A percentile compares a stretch with the other conserved stretches of the same genome.
Conservation (phyloP, 1,140 invertebrate species). For the Hyles vespertilio region DNA sequence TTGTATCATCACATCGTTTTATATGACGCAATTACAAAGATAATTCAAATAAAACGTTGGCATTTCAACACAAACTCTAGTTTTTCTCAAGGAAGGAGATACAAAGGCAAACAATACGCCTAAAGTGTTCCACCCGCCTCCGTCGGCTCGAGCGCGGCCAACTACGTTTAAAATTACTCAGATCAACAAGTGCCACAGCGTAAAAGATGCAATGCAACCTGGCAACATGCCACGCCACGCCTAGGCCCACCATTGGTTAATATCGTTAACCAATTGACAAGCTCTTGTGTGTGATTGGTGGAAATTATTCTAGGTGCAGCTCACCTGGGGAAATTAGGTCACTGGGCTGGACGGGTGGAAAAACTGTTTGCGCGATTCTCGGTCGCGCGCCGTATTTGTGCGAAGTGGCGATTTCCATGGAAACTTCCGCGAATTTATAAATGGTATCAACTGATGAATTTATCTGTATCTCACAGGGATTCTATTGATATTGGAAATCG, state of each 20-base stretch:
- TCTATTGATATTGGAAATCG: too few relatives aligned
- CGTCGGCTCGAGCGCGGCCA: slow-evolving; percentile 2
- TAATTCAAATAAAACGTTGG: too few relatives aligned
- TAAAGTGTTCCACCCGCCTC: slow-evolving; percentile 9
- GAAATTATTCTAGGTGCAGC: slow-evolving; percentile 40
- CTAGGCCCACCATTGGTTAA: slow-evolving; percentile 74
- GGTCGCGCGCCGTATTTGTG: too few relatives aligned
- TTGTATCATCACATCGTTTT: too few relatives aligned
- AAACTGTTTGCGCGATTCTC: slow-evolving; percentile 1
- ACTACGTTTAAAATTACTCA: slow-evolving; percentile 35
- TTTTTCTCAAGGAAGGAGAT: too few relatives aligned
- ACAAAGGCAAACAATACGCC: too few relatives aligned
- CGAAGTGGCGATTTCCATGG: too few relatives aligned
- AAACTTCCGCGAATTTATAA: too few relatives aligned
- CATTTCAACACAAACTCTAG: too few relatives aligned
- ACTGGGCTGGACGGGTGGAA: slow-evolving; percentile 28
- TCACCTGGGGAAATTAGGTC: slow-evolving; percentile 57
- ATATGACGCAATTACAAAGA: too few relatives aligned
- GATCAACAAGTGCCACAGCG: slow-evolving; percentile 63
- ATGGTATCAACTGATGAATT: too few relatives aligned
- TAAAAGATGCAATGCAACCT: slow-evolving; percentile 54
- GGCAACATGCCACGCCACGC: slow-evolving; percentile 73
- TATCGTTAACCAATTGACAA: slow-evolving; percentile 75
- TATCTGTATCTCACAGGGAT: too few relatives aligned
- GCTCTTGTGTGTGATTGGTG: slow-evolving; percentile 62